Evolutionary conservation across 2,888 invertebrate species (phyloP), one percentile per base, ranked within the genome.

Genomic region (Machimus rusticus): DNA sequence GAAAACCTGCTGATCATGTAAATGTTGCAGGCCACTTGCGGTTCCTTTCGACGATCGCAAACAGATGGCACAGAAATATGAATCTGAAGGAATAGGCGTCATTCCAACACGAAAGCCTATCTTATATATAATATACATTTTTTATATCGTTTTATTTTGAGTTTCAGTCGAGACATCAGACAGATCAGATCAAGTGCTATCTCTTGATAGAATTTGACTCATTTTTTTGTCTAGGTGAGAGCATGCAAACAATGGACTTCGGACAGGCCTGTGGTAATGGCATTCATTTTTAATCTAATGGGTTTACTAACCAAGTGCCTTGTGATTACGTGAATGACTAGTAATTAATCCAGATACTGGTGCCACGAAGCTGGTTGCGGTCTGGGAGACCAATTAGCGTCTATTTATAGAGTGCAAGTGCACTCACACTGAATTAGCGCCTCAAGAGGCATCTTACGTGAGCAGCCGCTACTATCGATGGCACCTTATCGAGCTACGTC

Each of bases 51-150:
- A 46, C 51, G 14, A 46, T 51, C 14, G n/a, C 16, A 19, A 81
- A 81, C 81, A 81, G 81, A 81, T 81, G 81, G 51, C 51, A 51
- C n/a, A 31, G 55, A 81, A 81, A 81, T 81, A 81, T 81, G 55
- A 81, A 81, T 81, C 81, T 55, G 55, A 23, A 28, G 9, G 55
- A 79, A 79, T 79, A 46, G 28, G 46, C 43, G 31, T 23, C 51
- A 81, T 55, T 31, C 81, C 81, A 51, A 31, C 81, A 51, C 55
- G 51, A 81, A 23, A 19, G 46, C 31, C 51, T 19, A 19, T 66
- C 23, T 66, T 66, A 28, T 66, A 57, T 66, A 1, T 6, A 34
- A 34, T 31, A 34, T 1, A 34, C 6, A 34, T 34, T 34, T 78
- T 43, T 43, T 39, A 23, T 43, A 43, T 39, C 8, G 5, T 23